Percentiles rank a stretch among this genome's conserved stretches.
Evolutionary conservation across 2,797 vertebrate species (phyloP).

Genomic region (Chaenodraco wilsoni): DNA sequence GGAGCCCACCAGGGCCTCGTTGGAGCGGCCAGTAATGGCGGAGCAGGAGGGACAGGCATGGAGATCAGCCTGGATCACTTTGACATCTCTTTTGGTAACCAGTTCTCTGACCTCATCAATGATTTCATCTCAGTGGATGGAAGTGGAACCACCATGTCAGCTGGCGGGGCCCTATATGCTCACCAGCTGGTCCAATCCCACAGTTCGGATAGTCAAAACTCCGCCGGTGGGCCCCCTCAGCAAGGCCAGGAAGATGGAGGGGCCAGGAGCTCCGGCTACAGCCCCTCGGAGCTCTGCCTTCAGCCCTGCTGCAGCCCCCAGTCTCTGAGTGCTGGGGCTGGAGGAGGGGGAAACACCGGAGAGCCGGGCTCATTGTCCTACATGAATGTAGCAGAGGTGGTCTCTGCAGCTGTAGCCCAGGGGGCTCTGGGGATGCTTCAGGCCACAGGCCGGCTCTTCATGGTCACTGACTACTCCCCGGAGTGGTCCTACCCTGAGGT

Average conservation of each 20-base stretch:
- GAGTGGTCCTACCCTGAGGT: slow-evolving; percentile 99
- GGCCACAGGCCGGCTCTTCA: slow-evolving; percentile 95
- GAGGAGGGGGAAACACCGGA: slow-evolving; percentile 84
- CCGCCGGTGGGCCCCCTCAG: slow-evolving; percentile 82
- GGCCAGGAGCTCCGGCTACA: slow-evolving; percentile 86
- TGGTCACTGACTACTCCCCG: slow-evolving; percentile 99
- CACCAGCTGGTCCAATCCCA: slow-evolving; percentile 92
- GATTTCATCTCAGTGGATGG: slow-evolving; percentile 99
- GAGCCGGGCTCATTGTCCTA: slow-evolving; percentile 92
- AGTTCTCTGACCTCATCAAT: slow-evolving; percentile 99
- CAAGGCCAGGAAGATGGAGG: slow-evolving; percentile 93
- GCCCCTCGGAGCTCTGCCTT: slow-evolving; percentile 93
- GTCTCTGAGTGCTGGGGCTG: slow-evolving; percentile 81
- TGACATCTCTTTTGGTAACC: slow-evolving; percentile 99
- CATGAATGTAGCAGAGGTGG: slow-evolving; percentile 98
- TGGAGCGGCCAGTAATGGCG: slow-evolving; percentile 77
- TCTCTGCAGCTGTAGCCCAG: slow-evolving; percentile 92
- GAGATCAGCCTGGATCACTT: slow-evolving; percentile 99
- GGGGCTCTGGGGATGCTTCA: slow-evolving; percentile 95
- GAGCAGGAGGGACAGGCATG: slow-evolving; percentile 89
- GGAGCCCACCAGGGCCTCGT: slow-evolving; percentile 89
- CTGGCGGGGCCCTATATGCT: slow-evolving; percentile 89
- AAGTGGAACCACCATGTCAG: slow-evolving; percentile 86
- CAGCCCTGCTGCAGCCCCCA: slow-evolving; percentile 97
- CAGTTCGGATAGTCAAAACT: slow-evolving; percentile 76